These are phyloP conservation scores for Drosophila buzzatii DNA, from an alignment of 2,888 invertebrate genomes.

Conservation along the genomic window DNA sequence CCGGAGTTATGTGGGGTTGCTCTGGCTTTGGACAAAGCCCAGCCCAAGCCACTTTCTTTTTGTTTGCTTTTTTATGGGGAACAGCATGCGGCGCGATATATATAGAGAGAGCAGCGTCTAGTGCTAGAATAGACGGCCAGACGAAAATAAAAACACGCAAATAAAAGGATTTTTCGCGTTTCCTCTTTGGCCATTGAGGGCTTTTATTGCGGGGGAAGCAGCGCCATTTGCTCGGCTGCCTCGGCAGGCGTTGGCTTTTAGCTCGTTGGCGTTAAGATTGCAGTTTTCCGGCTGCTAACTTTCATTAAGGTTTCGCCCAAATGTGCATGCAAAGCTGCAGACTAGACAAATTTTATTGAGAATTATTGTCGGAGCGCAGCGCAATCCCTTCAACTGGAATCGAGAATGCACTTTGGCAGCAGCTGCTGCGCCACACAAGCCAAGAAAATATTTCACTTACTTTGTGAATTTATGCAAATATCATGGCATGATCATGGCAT, in stretches of 20 bases:
- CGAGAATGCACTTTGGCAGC: constrained; percentile 12
- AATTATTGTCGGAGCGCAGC: constrained; percentile 44
- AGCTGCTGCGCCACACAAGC: constrained; percentile 1
- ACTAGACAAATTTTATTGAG: constrained; percentile 63
- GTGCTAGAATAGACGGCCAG: constrained; percentile 54
- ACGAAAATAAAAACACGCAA: constrained; percentile 75
- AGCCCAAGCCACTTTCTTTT: constrained; percentile 32
- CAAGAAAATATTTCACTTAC: neutral
- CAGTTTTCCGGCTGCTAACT: constrained; percentile 73
- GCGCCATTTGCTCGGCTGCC: constrained; percentile 25
- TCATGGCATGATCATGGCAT: neutral
- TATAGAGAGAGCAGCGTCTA: constrained; percentile 41
- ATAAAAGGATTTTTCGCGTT: constrained; percentile 75
- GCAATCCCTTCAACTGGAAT: constrained; percentile 1
- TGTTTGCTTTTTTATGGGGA: constrained; percentile 32
- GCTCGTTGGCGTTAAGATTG: constrained; percentile 63
- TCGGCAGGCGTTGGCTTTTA: constrained; percentile 52
- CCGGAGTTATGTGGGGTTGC: constrained; percentile 41
- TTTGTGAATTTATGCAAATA: constrained; percentile 7
- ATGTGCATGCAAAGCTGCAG: constrained; percentile 54
- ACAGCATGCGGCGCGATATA: constrained; percentile 44
- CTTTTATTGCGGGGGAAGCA: constrained; percentile 6
- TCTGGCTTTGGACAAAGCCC: constrained; percentile 54
- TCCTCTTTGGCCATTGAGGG: constrained; percentile 41
- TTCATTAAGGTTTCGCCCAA: constrained; percentile 60